Base-by-base conservation (phyloP, 2,113 vertebrate genomes). In the Nicator chloris region DNA sequence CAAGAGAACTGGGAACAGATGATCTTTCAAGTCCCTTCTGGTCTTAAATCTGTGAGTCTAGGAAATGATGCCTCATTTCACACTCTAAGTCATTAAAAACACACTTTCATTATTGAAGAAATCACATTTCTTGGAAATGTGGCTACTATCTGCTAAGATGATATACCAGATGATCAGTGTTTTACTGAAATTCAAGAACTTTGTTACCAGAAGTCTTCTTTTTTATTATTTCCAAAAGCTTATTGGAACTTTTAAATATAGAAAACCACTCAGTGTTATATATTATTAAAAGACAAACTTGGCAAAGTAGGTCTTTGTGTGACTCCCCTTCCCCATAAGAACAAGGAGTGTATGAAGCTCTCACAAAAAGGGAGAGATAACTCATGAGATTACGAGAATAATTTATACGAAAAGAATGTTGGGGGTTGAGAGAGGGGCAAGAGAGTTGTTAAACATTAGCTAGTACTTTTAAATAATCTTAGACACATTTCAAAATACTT, bases 121-220 rank as follows among this genome's bases (percentile, higher is more conserved):
- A 96, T 93, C 90, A 75, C 68, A 78, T 94, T 96, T 96, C 90
- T 95, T 95, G 82, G 88, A 96, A 96, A 93, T 51, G 64, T 84
- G 72, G 42, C 88, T 90, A 49, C 82, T 91, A 16, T 87, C 88
- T 88, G 82, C 90, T 94, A 49, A 80, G 90, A 76, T 88, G 82
- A 88, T 85, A 92, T 85, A 82, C n/a, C 61, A 92, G 27, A 85
- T 69, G 30, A 92, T 94, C 51, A 45, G 77, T 65, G 31, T 81
- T 93, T 96, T 95, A 92, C 90, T 70, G 89, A 96, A 92, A 92
- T 84, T 70, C 4, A 94, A 83, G 54, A 95, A 37, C 56, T 93
- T 88, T 66, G 18, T 92, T 93, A 86, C 93, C 40, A 92, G 88
- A 95, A 95, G 47, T 66, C 3, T 63, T 86, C 49, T 69, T 87